phyloP scores from a whole-genome alignment of 2,113 vertebrate genomes.

The Heterochromis multidens region DNA sequence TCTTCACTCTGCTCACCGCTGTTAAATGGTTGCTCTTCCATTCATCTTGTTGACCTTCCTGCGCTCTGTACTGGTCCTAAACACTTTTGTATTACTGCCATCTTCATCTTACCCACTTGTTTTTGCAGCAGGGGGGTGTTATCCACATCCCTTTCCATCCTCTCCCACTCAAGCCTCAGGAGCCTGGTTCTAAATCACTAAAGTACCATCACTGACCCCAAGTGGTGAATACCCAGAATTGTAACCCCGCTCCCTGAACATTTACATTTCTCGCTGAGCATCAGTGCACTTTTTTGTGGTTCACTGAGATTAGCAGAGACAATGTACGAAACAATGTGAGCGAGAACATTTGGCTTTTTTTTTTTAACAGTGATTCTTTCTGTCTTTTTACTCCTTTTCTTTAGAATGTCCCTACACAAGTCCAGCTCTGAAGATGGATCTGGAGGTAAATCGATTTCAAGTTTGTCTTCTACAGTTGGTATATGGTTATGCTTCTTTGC shows the following conservation, averaged over 20 bases:
- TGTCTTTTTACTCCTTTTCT: background rate
- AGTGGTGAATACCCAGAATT: constrained; percentile 37
- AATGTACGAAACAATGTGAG: fast-evolving
- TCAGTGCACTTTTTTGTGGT: background rate
- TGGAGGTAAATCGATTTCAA: constrained; percentile 78
- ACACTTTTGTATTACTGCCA: background rate
- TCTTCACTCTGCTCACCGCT: background rate
- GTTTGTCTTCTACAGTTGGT: background rate
- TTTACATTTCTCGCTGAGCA: background rate
- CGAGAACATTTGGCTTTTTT: background rate
- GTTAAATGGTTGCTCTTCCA: background rate
- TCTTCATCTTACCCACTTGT: background rate
- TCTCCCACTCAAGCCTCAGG: constrained; percentile 66
- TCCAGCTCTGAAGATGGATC: constrained; percentile 93
- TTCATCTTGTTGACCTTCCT: background rate
- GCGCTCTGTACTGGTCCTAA: background rate
- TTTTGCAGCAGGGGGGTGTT: background rate
- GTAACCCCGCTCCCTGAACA: background rate
- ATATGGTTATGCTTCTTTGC: background rate
- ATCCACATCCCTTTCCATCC: background rate
- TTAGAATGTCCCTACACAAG: constrained; percentile 89
- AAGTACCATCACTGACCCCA: constrained; percentile 67
- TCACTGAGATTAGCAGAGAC: background rate
- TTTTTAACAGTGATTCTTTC: background rate
- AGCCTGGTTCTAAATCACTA: constrained; percentile 27